Base-by-base conservation (phyloP, 2,888 invertebrate genomes). In the Pandemis corylana region DNA sequence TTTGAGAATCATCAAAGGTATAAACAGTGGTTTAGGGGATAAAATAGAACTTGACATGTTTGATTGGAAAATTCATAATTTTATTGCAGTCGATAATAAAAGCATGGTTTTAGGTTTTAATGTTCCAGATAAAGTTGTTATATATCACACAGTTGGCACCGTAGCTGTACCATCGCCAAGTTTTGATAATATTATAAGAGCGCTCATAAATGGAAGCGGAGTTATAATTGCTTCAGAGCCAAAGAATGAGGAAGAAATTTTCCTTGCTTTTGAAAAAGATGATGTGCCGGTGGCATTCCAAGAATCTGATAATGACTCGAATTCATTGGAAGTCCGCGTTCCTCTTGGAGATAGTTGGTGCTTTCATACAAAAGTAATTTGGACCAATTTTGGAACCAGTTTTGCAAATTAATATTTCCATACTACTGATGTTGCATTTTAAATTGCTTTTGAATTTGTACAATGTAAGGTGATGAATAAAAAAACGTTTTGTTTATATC, bases 311-410 rank as follows among this genome's bases (percentile, higher is more conserved):
- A 42, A 41, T 42, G 53, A 70, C 7, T 65, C 65, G 3, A 42
- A 64, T 59, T 64, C 51, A 0, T 15, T 59, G 41, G 49, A 70
- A 53, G 15, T 69, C 4, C 20, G 59, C 2, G 61, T 74, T 42
- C 74, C 74, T 53, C 74, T 74, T n/a, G 74, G 74, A 41, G 74
- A 74, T 15, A 74, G 74, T 44, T 74, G 74, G 74, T 70, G 69
- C 42, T 74, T 74, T 10, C 76, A 68, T 28, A 76, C 76, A 0
- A 85, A 80, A 78, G 78, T 82, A 0, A 77, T 87, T 59, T 84
- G 83, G 79, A 81, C 81, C 2, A 85, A 80, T 75, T 83, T 80
- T 0, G 89, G 87, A 15, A 87, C 89, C 1, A 82, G 83, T 49
- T 87, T 87, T 77, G 85, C 88, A 0, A 88, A 89, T 73, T 82